Conservation (phyloP, 2,888 invertebrate genomes). For the Agrochola circellaris region DNA sequence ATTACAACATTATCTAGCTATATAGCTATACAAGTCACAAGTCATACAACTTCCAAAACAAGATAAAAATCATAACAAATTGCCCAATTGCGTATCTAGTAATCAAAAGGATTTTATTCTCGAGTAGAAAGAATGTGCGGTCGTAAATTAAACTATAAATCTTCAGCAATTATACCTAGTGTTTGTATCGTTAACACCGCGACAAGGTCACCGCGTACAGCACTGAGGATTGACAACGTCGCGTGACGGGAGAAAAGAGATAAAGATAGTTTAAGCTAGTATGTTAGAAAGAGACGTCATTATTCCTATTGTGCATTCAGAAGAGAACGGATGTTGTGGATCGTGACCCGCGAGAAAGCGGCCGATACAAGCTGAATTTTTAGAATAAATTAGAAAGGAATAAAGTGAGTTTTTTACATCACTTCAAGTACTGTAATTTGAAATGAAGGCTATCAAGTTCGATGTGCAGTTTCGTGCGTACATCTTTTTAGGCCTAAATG, state of each 20-base stretch:
- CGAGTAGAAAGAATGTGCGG: conserved; percentile 62
- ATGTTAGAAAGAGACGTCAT: conserved; percentile 75
- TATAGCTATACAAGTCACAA: conserved; percentile 17
- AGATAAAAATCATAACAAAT: conserved; percentile 53
- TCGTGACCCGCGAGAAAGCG: conserved; percentile 89
- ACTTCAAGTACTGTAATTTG: conserved; percentile 35
- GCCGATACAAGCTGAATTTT: conserved; percentile 82
- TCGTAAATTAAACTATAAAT: conserved; percentile 75
- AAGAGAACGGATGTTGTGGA: conserved; percentile 88
- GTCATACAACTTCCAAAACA: conserved; percentile 43
- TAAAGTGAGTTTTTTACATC: conserved; percentile 46
- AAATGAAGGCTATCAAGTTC: conserved; percentile 37
- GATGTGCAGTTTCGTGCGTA: conserved; percentile 16
- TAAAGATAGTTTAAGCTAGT: conserved; percentile 41
- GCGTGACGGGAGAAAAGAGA: conserved; percentile 74
- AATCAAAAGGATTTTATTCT: conserved; percentile 58
- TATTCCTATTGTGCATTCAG: conserved; percentile 86
- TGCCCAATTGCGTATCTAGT: conserved; percentile 49
- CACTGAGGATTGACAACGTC: conserved; percentile 83
- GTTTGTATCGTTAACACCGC: conserved; percentile 77
- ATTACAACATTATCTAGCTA: conserved; percentile 41
- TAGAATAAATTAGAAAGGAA: conserved; percentile 86
- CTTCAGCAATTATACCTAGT: conserved; percentile 78
- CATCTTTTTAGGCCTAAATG: conserved; percentile 56
- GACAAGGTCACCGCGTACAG: conserved; percentile 85